Evolutionary conservation across 2,113 vertebrate genomes (phyloP).

Genomic region (Synchiropus splendidus): DNA sequence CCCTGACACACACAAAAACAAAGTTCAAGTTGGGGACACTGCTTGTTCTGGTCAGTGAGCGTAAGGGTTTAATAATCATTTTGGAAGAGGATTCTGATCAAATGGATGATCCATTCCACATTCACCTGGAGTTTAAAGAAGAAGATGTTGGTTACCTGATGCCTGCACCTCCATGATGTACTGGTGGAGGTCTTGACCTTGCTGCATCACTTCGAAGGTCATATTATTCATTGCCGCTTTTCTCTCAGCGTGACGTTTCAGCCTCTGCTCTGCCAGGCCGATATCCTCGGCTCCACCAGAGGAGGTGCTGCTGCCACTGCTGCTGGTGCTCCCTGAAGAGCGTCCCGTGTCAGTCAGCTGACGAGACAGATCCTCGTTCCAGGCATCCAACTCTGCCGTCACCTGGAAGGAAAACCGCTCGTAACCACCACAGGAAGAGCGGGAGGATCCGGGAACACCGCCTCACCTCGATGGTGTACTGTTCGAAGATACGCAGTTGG

Average conservation of each 20-base stretch:
- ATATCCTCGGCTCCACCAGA: slow-evolving; percentile 73
- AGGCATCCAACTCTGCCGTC: slow-evolving; percentile 87
- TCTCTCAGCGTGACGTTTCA: slow-evolving; percentile 87
- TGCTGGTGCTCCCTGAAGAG: slow-evolving; percentile 11
- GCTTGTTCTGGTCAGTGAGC: background rate
- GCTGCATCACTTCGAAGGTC: slow-evolving; percentile 97
- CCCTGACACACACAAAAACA: slow-evolving; percentile 61
- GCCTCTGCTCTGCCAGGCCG: slow-evolving; percentile 82
- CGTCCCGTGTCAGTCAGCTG: slow-evolving; percentile 59
- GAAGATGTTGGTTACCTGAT: slow-evolving; percentile 68
- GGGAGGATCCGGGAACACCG: background rate
- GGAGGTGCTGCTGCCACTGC: slow-evolving; percentile 21
- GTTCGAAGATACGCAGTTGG: slow-evolving; percentile 93
- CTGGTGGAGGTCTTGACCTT: slow-evolving; percentile 94
- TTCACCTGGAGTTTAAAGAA: background rate
- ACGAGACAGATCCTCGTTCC: slow-evolving; percentile 91
- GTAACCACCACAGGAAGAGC: background rate
- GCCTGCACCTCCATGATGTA: slow-evolving; percentile 99
- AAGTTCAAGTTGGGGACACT: background rate
- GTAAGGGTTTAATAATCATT: too few relatives aligned
- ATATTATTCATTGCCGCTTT: slow-evolving; percentile 96
- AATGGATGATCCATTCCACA: background rate
- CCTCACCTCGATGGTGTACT: slow-evolving; percentile 91
- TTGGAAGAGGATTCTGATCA: too few relatives aligned
- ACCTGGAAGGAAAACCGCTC: slow-evolving; percentile 63